Base-by-base conservation (phyloP, 1,140 invertebrate species). In the Paraescarpia echinospica region DNA sequence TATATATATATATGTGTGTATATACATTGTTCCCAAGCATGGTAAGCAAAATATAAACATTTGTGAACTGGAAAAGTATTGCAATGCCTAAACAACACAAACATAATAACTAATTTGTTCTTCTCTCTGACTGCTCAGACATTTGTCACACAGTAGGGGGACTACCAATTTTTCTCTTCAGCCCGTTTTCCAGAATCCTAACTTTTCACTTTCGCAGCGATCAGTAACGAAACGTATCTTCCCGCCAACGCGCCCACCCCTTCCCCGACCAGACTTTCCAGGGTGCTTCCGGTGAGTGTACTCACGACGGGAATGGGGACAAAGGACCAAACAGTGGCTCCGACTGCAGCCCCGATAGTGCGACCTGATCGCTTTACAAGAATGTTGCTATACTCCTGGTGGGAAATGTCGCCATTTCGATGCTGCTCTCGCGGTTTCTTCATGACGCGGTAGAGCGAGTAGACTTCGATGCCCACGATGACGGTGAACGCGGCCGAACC, bases 291-390 rank as follows among this genome's bases (percentile, higher is more conserved):
- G 48, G 90, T 59, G 33, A 89, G 34, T 1, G 77, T 89, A n/a
- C 92, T 77, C 27, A 92, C 59, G 88, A 92, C 35, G 35, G 92
- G 92, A 51, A 92, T 89, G 33, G 92, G 92, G 89, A 92, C 89
- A 6, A 92, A 1, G 31, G 34, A 1, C 34, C 48, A 33, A 35
- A 18, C 22, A 33, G 34, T 35, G 27, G 34, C 92, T 31, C 48
- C 77, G 2, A 34, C 33, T 12, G 90, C 34, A 33, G 18, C 92
- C 77, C 77, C 48, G 31, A 33, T 27, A 31, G 18, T 18, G n/a
- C 27, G 22, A n/a, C 48, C 33, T 6, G 35, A 33, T 22, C 33
- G 33, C 59, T 92, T 34, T 27, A 34, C 34, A 4, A 90, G 18
- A 12, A 34, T 33, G 31, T 89, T 33, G 34, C 1, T 34, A 89